Conservation (phyloP, 2,113 vertebrate genomes). For the Emydura subglobosa region DNA sequence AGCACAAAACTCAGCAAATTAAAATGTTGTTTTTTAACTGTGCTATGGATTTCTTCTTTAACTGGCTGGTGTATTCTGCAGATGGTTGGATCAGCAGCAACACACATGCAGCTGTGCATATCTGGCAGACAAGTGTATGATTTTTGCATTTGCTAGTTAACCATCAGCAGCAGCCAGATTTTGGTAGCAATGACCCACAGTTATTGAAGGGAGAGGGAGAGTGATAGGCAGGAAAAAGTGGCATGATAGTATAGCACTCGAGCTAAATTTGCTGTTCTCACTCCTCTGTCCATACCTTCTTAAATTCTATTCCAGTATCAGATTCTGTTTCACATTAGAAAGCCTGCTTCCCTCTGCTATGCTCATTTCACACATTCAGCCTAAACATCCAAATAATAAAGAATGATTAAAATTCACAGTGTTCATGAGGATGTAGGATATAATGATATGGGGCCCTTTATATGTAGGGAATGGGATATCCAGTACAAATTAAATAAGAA, state of each 20-base stretch:
- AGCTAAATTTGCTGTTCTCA: background rate
- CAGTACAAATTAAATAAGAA: background rate
- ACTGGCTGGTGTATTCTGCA: slow-evolving; percentile 32
- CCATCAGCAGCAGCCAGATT: slow-evolving; percentile 5
- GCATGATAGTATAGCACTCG: background rate
- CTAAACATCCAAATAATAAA: background rate
- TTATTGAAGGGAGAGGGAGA: background rate
- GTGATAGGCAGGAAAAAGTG: background rate
- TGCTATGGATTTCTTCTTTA: slow-evolving; percentile 22
- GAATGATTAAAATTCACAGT: background rate
- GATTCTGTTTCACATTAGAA: background rate
- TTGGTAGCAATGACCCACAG: background rate
- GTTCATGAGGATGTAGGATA: background rate
- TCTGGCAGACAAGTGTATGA: slow-evolving; percentile 18
- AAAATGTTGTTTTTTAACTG: background rate
- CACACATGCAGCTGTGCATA: slow-evolving; percentile 13
- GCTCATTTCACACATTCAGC: background rate
- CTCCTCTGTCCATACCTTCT: background rate
- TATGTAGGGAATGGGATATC: too few relatives aligned
- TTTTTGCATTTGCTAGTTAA: slow-evolving; percentile 26
- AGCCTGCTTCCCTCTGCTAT: accelerated
- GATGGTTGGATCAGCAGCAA: slow-evolving; percentile 31
- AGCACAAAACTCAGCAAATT: background rate
- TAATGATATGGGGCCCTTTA: background rate
- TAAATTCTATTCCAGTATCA: background rate